phyloP scores from a whole-genome alignment of 1,140 invertebrate genomes.

The Kradibia gibbosae region DNA sequence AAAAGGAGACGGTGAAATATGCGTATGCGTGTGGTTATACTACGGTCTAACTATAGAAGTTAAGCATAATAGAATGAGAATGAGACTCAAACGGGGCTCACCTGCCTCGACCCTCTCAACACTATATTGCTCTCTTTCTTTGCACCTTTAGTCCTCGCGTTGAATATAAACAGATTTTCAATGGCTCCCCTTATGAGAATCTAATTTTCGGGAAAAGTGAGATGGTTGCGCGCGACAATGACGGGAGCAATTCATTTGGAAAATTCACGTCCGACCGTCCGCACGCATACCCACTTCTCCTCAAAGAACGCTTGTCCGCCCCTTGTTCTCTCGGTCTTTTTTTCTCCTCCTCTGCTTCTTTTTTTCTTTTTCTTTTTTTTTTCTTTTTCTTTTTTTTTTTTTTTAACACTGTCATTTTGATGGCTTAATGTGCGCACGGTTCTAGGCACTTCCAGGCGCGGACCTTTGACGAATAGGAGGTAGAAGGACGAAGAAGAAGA shows the following conservation, averaged over 20 bases:
- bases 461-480: neutral
- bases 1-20: no score
- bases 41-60: neutral
- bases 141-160: neutral
- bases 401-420: neutral
- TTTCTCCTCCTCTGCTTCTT: no score
- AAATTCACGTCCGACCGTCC: conserved; percentile 48
- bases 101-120: conserved; percentile 55
- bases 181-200: conserved; percentile 62
- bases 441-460: no score
- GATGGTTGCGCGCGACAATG: conserved; percentile 43
- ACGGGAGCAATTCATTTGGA: conserved; percentile 63
- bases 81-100: conserved; percentile 52
- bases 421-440: neutral
- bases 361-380: no score
- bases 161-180: conserved; percentile 70
- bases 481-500: no score
- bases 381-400: neutral
- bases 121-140: conserved; percentile 9
- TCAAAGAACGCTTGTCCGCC: neutral
- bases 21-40: no score
- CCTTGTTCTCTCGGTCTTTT: no score
- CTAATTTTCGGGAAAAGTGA: conserved; percentile 64
- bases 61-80: neutral
- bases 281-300: neutral